phyloP scores from a whole-genome alignment of 2,888 invertebrate species.

The Amblyjoppa proteus region DNA sequence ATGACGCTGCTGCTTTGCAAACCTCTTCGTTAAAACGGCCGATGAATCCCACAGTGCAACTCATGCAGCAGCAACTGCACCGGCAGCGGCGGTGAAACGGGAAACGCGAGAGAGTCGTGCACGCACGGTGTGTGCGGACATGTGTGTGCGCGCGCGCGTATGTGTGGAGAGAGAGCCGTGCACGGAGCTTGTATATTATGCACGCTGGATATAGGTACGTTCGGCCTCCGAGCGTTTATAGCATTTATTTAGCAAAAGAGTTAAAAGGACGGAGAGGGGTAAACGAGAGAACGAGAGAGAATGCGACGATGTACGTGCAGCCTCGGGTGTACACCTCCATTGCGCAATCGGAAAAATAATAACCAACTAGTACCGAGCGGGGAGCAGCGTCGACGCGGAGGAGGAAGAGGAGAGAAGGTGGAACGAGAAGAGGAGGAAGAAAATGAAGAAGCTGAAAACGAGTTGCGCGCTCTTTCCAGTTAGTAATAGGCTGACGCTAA shows the following conservation, averaged over 20 bases:
- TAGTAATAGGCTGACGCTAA: slow-evolving; percentile 57
- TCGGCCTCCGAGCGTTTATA: slow-evolving; percentile 27
- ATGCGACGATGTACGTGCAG: slow-evolving; percentile 16
- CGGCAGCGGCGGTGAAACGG: slow-evolving; percentile 32
- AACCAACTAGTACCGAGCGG: slow-evolving; percentile 8
- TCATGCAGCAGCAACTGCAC: slow-evolving; percentile 4
- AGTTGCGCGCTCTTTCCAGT: slow-evolving; percentile 50
- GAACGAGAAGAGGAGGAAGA: slow-evolving; percentile 20
- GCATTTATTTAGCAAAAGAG: slow-evolving; percentile 39
- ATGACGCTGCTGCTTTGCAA: slow-evolving; percentile 45
- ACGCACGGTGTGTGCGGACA: slow-evolving; percentile 27
- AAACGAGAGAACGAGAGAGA: slow-evolving; percentile 23
- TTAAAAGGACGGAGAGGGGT: slow-evolving; percentile 6
- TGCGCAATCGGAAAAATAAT: slow-evolving; percentile 63
- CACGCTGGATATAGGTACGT: slow-evolving; percentile 30
- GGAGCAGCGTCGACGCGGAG: not conserved
- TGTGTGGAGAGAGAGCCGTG: not conserved
- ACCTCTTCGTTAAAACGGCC: slow-evolving; percentile 46
- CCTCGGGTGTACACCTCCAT: slow-evolving; percentile 34
- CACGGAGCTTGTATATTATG: slow-evolving; percentile 41
- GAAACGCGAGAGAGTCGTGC: slow-evolving; percentile 47
- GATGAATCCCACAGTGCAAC: slow-evolving; percentile 46
- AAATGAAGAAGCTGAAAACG: slow-evolving; percentile 52
- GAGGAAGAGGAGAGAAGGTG: slow-evolving; percentile 11
- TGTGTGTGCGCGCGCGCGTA: too few relatives aligned